phyloP scores from a whole-genome alignment of 2,888 invertebrate species.

The Macrosoma leucophasiata region DNA sequence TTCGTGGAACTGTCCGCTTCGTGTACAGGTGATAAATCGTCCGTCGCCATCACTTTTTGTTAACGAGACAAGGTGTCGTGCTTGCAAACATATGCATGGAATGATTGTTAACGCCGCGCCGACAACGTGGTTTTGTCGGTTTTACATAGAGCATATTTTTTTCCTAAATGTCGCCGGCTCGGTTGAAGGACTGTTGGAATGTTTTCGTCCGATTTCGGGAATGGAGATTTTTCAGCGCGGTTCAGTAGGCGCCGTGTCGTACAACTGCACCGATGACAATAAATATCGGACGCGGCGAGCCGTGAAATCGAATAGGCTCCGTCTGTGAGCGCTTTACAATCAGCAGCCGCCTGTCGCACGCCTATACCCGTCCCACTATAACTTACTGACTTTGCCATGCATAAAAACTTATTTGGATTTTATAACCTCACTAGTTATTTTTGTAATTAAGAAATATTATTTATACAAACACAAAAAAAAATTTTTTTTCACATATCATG shows the following conservation, averaged over 20 bases:
- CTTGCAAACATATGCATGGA: conserved; percentile 57
- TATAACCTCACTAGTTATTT: conserved; percentile 25
- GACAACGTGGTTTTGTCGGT: conserved; percentile 36
- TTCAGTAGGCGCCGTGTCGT: conserved; percentile 72
- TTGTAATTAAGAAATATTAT: too few species aligned
- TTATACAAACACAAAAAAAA: too few species aligned
- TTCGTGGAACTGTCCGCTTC: conserved; percentile 45
- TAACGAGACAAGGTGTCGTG: conserved; percentile 71
- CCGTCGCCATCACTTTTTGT: conserved; percentile 61
- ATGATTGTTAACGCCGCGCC: conserved; percentile 48
- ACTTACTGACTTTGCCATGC: conserved; percentile 59
- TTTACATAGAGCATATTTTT: conserved; percentile 35
- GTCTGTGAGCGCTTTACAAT: conserved; percentile 74
- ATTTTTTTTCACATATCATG: too few species aligned
- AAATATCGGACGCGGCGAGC: conserved; percentile 73
- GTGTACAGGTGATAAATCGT: conserved; percentile 69
- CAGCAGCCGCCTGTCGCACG: conserved; percentile 67
- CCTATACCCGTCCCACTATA: conserved; percentile 47
- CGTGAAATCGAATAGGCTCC: conserved; percentile 76
- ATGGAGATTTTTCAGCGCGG: conserved; percentile 70
- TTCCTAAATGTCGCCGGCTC: conserved; percentile 43
- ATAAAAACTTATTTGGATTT: conserved; percentile 50
- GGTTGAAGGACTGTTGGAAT: conserved; percentile 48
- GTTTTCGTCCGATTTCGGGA: conserved; percentile 64
- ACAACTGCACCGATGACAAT: conserved; percentile 75